Evolutionary conservation across 2,888 invertebrate species (phyloP).

Genomic region (Parascotia fuliginaria): DNA sequence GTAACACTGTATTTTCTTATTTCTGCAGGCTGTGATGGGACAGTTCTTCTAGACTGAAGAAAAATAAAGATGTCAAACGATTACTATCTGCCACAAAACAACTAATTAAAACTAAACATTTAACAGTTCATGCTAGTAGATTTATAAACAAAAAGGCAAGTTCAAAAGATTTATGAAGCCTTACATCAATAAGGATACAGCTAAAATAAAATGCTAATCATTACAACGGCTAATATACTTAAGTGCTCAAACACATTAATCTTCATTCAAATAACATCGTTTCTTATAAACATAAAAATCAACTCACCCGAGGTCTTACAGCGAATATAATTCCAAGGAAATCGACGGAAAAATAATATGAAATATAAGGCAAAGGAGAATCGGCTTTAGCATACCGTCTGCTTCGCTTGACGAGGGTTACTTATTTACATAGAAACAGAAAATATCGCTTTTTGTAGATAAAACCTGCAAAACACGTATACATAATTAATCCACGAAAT

Average conservation of each 20-base stretch:
- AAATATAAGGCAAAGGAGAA: slow-evolving; percentile 48
- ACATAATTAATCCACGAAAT: slow-evolving; percentile 14
- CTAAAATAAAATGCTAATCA: background rate
- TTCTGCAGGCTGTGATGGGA: too few species aligned
- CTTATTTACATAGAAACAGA: slow-evolving; percentile 63
- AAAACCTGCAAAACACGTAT: slow-evolving; percentile 21
- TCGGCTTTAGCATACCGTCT: slow-evolving; percentile 50
- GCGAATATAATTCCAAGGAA: slow-evolving; percentile 19
- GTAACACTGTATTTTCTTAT: too few species aligned
- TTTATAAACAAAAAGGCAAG: too few species aligned
- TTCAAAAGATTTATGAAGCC: too few species aligned
- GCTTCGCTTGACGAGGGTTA: slow-evolving; percentile 68
- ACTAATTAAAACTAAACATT: too few species aligned
- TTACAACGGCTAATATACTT: background rate
- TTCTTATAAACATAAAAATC: background rate
- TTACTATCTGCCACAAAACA: too few species aligned
- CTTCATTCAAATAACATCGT: background rate
- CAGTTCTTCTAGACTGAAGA: too few species aligned
- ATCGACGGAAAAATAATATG: slow-evolving; percentile 33
- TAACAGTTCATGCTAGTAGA: too few species aligned
- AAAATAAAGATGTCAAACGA: too few species aligned
- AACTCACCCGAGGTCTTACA: background rate
- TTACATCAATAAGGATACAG: too few species aligned
- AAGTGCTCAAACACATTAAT: background rate
- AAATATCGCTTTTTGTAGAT: slow-evolving; percentile 39